These are phyloP conservation scores for Melipona quadrifasciata DNA, from an alignment of 1,140 invertebrate species.

Conservation along the genomic window DNA sequence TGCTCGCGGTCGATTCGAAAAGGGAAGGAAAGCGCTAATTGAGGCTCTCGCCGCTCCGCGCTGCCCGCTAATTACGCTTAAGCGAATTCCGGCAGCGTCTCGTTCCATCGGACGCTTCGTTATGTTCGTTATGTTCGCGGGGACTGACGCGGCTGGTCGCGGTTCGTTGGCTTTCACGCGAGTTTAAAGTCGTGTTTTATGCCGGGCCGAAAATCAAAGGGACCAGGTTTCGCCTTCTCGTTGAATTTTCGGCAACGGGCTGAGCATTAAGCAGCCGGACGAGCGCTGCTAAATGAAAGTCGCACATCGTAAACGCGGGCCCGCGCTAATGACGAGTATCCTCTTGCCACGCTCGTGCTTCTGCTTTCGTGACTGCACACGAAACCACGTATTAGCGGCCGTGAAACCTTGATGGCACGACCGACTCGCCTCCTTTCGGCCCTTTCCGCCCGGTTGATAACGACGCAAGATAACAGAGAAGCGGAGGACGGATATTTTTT, in stretches of 20 bases:
- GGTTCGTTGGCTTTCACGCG: conserved; percentile 12
- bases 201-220: conserved; percentile 47
- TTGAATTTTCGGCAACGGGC: conserved; percentile 12
- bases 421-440: too few species aligned
- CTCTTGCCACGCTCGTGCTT: background rate
- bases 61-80: conserved; percentile 56
- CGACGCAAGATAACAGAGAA: background rate
- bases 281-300: background rate
- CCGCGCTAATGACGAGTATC: conserved; percentile 1
- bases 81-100: conserved; percentile 34
- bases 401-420: background rate
- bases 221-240: background rate
- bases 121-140: conserved; percentile 32
- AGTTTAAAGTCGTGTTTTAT: conserved; percentile 25
- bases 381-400: background rate
- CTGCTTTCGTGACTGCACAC: background rate
- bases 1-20: conserved; percentile 26
- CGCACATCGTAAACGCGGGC: conserved; percentile 27
- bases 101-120: conserved; percentile 11
- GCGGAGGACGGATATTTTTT: background rate
- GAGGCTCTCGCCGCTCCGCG: conserved; percentile 44
- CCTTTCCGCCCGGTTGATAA: background rate
- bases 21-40: conserved; percentile 54
- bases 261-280: background rate
- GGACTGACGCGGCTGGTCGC: background rate